Evolutionary conservation across 1,140 invertebrate genomes (phyloP), one percentile per base, ranked within the genome.

Genomic region (Asobara japonica): DNA sequence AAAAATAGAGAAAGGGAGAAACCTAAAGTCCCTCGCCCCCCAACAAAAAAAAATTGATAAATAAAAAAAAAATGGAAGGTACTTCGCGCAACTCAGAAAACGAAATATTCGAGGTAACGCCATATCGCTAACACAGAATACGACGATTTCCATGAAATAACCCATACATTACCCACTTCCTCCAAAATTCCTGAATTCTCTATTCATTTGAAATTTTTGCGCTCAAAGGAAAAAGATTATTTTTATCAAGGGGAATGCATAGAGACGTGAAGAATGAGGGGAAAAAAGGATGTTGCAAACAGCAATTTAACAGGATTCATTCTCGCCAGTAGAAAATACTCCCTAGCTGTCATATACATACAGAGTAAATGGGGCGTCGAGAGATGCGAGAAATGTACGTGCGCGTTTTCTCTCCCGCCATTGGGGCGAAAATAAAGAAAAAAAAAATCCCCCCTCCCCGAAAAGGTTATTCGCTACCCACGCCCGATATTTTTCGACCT

Each of bases 351-450:
- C 51, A 27, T 56, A 56, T 25, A 56, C 51, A 56, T 56, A 56
- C 6, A 56, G 51, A 56, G 20, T 27, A 56, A 56, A 56, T 56
- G 51, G 51, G 51, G 51, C 51, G 51, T 56, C 25, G 51, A 56
- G 22, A 56, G 51, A 56, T 56, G 6, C 7, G 22, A 56, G 51
- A 56, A 56, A 56, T 56, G 51, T 56, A 5, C 8, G 22, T 27
- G 22, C 51, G n/a, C 41, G 13, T 56, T 56, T 56, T 56, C 51
- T 25, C 6, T 20, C 51, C 18, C 31, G n/a, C 41, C 41, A 45
- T 13, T 16, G 7, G 18, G 3, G n/a, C 41, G 18, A 13, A 8
- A 13, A 38, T n/a, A 2, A 16, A 56, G 51, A 56, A 25, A 27
- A 56, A 56, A 56, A 56, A 56, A 25, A 56, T 56, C 51, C n/a